A percentile compares a stretch with the other conserved stretches of the same genome.
Evolutionary conservation across 2,113 vertebrate genomes (phyloP).

Genomic region (Nothobranchius furzeri): DNA sequence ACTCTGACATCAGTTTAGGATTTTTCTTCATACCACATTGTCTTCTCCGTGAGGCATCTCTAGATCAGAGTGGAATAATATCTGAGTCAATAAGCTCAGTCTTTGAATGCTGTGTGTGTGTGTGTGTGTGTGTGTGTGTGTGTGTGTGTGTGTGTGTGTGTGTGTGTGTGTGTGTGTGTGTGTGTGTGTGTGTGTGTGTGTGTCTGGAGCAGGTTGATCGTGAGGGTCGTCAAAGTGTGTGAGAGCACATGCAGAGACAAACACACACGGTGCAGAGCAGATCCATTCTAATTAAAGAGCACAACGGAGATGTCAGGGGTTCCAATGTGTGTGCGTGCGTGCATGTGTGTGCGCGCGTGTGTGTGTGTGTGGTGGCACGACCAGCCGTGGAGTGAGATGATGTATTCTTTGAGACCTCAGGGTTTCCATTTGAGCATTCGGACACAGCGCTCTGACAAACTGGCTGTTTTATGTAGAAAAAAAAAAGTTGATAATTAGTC

Average conservation of each 20-base stretch:
- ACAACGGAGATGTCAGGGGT: slow-evolving; percentile 61
- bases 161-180: too few species aligned
- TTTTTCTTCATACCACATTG: slow-evolving; percentile 9
- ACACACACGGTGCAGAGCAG: slow-evolving; percentile 35
- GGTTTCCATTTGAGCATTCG: slow-evolving; percentile 89
- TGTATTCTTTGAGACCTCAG: slow-evolving; percentile 92
- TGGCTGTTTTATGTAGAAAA: slow-evolving; percentile 87
- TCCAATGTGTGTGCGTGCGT: slow-evolving; percentile 31
- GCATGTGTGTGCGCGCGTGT: slow-evolving; percentile 5
- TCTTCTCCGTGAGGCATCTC: slow-evolving; percentile 35
- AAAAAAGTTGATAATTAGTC: slow-evolving; percentile 97
- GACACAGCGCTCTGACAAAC: slow-evolving; percentile 74
- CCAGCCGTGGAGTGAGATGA: slow-evolving; percentile 85
- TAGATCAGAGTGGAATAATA: slow-evolving; percentile 35
- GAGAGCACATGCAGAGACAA: slow-evolving; percentile 32
- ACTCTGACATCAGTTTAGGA: slow-evolving; percentile 31
- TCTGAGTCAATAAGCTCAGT: slow-evolving; percentile 34
- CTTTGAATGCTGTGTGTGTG: slow-evolving; percentile 23
- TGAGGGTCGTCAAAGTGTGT: slow-evolving; percentile 48
- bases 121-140: slow-evolving; percentile 30
- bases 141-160: too few species aligned
- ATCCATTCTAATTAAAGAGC: slow-evolving; percentile 73
- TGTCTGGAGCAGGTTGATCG: slow-evolving; percentile 55
- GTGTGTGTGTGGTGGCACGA: slow-evolving; percentile 52
- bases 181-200: slow-evolving; percentile 13